Conservation (phyloP, 2,888 invertebrate species). For the Pseudococcus viburni region DNA sequence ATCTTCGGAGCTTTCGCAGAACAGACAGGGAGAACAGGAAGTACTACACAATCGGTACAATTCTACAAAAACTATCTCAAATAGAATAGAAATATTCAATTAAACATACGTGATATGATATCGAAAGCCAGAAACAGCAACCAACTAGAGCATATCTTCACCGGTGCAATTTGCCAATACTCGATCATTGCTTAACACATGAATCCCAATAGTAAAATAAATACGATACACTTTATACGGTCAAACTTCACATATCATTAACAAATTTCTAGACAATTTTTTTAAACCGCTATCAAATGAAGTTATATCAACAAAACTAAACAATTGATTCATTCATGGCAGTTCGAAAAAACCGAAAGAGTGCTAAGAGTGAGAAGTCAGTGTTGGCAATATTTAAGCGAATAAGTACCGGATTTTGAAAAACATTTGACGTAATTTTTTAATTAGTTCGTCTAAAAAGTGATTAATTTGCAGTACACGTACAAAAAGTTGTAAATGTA, state of each 20-base stretch:
- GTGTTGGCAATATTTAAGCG: neutral
- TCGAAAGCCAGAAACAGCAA: constrained; percentile 65
- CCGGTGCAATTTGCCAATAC: constrained; percentile 62
- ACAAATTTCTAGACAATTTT: neutral
- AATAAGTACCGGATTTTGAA: neutral
- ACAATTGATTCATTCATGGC: constrained; percentile 57
- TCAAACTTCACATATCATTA: constrained; percentile 36
- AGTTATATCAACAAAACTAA: constrained; percentile 55
- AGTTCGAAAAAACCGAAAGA: neutral
- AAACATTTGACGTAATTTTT: neutral
- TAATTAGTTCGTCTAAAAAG: neutral
- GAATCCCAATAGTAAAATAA: neutral
- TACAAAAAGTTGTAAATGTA: neutral
- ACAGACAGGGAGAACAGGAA: neutral
- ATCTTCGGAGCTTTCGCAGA: neutral
- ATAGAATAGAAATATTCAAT: neutral
- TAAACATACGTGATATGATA: constrained; percentile 55
- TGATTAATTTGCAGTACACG: neutral
- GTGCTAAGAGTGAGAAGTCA: neutral
- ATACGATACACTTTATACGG: neutral
- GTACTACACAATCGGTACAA: neutral
- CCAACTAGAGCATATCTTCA: constrained; percentile 66
- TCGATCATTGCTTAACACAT: constrained; percentile 65
- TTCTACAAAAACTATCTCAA: neutral
- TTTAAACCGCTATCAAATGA: constrained; percentile 29